Evolutionary conservation across 2,113 vertebrate species (phyloP).

Genomic region (Podarcis raffonei): DNA sequence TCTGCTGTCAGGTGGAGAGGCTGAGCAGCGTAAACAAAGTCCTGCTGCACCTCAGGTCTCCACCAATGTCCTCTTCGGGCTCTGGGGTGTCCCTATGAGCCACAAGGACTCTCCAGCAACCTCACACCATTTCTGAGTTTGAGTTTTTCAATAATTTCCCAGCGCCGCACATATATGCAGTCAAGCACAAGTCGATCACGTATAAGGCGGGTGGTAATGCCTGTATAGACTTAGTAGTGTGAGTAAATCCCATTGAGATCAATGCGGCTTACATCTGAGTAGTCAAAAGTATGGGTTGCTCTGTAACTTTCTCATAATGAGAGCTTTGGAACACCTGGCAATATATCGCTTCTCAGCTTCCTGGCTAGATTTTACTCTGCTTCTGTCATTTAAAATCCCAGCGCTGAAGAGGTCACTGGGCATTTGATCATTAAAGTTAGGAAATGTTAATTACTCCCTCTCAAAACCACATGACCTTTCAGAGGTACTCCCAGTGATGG

Average conservation of each 20-base stretch:
- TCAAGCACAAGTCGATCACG: no score
- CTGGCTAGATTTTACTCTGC: neutral
- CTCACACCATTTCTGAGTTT: no score
- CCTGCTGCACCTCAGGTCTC: no score
- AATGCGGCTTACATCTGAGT: neutral
- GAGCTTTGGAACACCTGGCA: neutral
- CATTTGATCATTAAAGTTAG: conserved; percentile 29
- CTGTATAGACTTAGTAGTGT: no score
- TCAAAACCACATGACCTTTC: conserved; percentile 37
- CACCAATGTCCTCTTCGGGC: no score
- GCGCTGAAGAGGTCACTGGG: conserved; percentile 12
- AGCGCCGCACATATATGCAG: no score
- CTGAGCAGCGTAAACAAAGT: no score
- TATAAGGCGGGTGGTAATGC: no score
- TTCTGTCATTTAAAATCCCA: conserved; percentile 12
- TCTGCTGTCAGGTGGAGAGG: no score
- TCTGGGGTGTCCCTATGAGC: no score
- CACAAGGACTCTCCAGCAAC: no score
- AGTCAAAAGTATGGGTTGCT: neutral
- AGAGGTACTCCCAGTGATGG: conserved; percentile 1
- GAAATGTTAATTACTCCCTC: conserved; percentile 32
- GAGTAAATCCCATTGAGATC: neutral
- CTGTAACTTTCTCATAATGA: neutral
- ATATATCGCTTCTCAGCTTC: neutral
- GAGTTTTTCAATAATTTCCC: no score